Conservation (phyloP, 1,140 invertebrate species). For the Aphidius gifuensis region DNA sequence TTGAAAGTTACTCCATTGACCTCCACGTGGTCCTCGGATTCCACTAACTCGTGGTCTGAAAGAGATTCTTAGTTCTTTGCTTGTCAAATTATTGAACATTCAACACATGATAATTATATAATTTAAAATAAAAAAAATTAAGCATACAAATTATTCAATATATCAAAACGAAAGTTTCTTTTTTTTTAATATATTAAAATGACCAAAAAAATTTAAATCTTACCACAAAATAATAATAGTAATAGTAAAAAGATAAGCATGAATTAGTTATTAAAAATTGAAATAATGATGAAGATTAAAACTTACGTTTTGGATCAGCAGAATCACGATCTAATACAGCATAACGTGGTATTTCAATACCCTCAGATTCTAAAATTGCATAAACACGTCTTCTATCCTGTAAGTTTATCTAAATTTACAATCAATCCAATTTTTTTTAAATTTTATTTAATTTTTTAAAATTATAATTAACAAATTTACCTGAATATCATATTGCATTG, state of each 20-base stretch:
- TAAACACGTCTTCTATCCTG: constrained; percentile 92
- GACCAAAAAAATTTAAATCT: too few relatives aligned
- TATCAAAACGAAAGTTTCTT: background rate
- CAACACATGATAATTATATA: constrained; percentile 25
- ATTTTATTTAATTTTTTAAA: background rate
- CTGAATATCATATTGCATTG: constrained; percentile 97
- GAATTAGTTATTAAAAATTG: constrained; percentile 10
- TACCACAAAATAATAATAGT: too few relatives aligned
- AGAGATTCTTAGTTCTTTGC: constrained; percentile 35
- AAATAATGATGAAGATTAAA: too few relatives aligned
- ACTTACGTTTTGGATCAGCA: constrained; percentile 82
- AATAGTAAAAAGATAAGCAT: background rate
- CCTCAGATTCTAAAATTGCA: constrained; percentile 87
- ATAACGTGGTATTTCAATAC: constrained; percentile 96
- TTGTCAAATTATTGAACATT: constrained; percentile 35
- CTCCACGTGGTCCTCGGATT: constrained; percentile 98
- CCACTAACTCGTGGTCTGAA: constrained; percentile 87
- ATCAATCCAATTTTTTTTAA: too few relatives aligned
- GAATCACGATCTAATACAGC: constrained; percentile 94
- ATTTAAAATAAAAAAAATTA: background rate
- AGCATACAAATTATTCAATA: background rate
- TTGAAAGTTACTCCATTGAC: constrained; percentile 96
- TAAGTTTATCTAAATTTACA: background rate
- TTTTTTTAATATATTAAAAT: too few relatives aligned
- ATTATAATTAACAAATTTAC: constrained; percentile 44